phyloP scores from a whole-genome alignment of 1,140 invertebrate genomes.

The Dolichoris vasculosae region DNA sequence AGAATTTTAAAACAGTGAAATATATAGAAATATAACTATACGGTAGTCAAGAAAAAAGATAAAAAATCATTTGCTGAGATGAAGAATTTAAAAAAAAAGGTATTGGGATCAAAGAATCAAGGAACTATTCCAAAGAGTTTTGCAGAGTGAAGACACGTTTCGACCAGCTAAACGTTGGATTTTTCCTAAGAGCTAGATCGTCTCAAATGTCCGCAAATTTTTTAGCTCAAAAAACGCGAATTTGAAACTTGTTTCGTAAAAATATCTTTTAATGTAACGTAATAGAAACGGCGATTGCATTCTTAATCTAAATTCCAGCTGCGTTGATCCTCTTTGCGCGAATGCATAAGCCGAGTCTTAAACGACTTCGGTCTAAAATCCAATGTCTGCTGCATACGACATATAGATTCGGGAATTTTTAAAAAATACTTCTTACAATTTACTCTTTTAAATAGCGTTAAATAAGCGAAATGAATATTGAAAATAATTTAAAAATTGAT shows the following conservation, averaged over 20 bases:
- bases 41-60: no score
- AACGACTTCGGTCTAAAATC: slow-evolving; percentile 31
- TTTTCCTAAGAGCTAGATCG: not conserved
- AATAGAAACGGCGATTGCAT: slow-evolving; percentile 37
- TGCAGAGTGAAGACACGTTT: slow-evolving; percentile 18
- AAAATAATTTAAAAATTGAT: not conserved
- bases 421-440: not conserved
- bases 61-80: not conserved
- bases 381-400: not conserved
- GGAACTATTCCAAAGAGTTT: slow-evolving; percentile 6
- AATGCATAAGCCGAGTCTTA: not conserved
- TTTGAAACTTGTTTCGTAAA: slow-evolving; percentile 34
- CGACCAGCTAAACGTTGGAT: not conserved
- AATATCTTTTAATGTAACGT: not conserved
- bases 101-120: not conserved
- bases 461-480: not conserved
- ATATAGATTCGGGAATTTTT: slow-evolving; percentile 11
- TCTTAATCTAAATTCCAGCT: slow-evolving; percentile 50
- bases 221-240: not conserved
- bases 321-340: slow-evolving; percentile 5
- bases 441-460: not conserved
- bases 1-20: no score
- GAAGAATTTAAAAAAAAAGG: not conserved
- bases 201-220: not conserved
- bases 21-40: no score